Evolutionary conservation across 2,113 vertebrate species (phyloP).

Genomic region (Malurus cyaneus): DNA sequence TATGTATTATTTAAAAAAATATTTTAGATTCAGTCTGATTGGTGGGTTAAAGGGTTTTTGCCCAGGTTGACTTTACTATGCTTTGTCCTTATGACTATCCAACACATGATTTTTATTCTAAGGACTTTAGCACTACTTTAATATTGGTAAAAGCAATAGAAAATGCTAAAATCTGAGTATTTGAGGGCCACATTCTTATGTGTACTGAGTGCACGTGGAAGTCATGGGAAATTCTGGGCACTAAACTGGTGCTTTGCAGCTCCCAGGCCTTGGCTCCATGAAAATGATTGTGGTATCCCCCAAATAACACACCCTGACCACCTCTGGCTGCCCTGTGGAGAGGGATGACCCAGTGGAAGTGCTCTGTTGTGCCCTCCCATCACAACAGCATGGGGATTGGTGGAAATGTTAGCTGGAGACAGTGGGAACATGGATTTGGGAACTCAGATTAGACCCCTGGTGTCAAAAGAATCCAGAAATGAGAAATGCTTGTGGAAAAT

Average conservation of each 20-base stretch:
- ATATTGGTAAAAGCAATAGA: not conserved
- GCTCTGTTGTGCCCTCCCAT: not conserved
- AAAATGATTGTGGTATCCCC: not conserved
- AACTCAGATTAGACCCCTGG: not conserved
- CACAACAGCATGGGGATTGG: not conserved
- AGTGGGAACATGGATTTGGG: not conserved
- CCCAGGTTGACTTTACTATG: not conserved
- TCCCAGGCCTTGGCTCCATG: not conserved
- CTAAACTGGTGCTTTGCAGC: not conserved
- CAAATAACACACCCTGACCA: not conserved
- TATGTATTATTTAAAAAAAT: not conserved
- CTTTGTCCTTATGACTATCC: not conserved
- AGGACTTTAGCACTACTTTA: not conserved
- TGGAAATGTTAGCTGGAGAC: not conserved
- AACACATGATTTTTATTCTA: not conserved
- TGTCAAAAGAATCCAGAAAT: not conserved
- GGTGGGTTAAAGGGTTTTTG: not conserved
- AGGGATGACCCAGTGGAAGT: fast-evolving
- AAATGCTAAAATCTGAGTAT: not conserved
- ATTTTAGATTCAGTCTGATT: not conserved
- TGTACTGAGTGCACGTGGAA: not conserved
- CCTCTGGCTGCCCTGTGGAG: not conserved
- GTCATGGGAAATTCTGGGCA: not conserved
- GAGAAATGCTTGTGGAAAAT: not conserved
- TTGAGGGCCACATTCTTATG: not conserved